A percentile compares a stretch with the other conserved stretches of the same genome.
Evolutionary conservation across 2,797 vertebrate species (phyloP).

Genomic region (Atherinosoma microstoma): DNA sequence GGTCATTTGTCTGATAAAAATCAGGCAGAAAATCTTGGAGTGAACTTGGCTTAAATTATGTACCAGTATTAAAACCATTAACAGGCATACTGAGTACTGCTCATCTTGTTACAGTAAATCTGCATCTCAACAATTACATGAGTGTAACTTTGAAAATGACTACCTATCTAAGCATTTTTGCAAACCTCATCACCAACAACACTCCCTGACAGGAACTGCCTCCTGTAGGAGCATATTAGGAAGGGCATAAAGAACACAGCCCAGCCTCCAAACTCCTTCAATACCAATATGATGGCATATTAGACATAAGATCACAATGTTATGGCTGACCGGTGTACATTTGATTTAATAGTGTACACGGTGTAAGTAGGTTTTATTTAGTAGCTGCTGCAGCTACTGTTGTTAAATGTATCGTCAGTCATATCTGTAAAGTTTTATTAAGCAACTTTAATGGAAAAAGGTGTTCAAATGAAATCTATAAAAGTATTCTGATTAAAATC

Average conservation of each 20-base stretch:
- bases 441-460: neutral
- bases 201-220: neutral
- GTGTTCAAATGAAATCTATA: slow-evolving; percentile 13
- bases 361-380: slow-evolving; percentile 26
- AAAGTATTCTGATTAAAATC: slow-evolving; percentile 31
- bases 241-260: neutral
- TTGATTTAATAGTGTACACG: neutral
- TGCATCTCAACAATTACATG: neutral
- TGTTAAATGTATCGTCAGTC: slow-evolving; percentile 8
- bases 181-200: neutral
- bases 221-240: neutral
- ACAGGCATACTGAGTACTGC: neutral
- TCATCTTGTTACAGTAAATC: neutral
- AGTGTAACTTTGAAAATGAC: neutral
- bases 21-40: neutral
- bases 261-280: neutral
- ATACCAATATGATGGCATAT: neutral
- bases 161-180: neutral
- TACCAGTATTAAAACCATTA: neutral
- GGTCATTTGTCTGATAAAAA: neutral
- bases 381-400: slow-evolving; percentile 10
- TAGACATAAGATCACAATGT: neutral
- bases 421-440: slow-evolving; percentile 1
- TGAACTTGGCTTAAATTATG: neutral
- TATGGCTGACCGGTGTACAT: slow-evolving; percentile 4